Base-by-base conservation (phyloP, 1,140 invertebrate genomes). In the Ceratina australensis region DNA sequence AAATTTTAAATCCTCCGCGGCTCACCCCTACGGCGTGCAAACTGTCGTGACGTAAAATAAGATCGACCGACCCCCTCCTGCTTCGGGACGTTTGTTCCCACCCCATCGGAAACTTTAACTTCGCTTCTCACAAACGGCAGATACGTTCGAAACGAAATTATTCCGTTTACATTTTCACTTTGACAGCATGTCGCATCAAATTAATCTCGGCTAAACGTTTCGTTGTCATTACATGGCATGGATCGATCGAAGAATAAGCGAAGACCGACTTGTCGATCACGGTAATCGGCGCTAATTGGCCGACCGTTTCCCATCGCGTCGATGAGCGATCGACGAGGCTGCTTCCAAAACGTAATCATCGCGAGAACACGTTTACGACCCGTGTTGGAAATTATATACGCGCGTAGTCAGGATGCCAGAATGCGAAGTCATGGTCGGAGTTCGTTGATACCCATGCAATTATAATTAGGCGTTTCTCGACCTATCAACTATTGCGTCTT, bases 1-100 rank as follows among this genome's bases (percentile, higher is more conserved):
- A 86, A 85, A 90, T 88, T 88, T 88, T 74, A 89, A 88, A 88
- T 89, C 86, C 85, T 83, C 77, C 82, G 64, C 82, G 80, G 63
- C 76, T 61, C 68, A 54, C 10, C 59, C 26, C 13, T 22, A 59
- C 0, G 1, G 26, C 47, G 65, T 72, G 82, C 74, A 75, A 83
- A 74, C 65, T 67, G 82, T 74, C 79, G 73, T 82, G 71, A 68
- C 60, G 52, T 50, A 83, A 78, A 81, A 84, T 81, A 85, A 84
- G 82, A 78, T 60, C 60, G 42, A 47, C 59, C 50, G 24, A 42
- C 33, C 54, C 56, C 65, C 65, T 49, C 50, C 28, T 49, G 71
- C 67, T 42, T 42, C 33, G 33, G 33, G 33, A 42, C 33, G 33
- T 42, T 42, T 42, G 24, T 56, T 74, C 66, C 75, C 54, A 26